Evolutionary conservation across 2,113 vertebrate species (phyloP).

Genomic region (Gymnarchus niloticus): DNA sequence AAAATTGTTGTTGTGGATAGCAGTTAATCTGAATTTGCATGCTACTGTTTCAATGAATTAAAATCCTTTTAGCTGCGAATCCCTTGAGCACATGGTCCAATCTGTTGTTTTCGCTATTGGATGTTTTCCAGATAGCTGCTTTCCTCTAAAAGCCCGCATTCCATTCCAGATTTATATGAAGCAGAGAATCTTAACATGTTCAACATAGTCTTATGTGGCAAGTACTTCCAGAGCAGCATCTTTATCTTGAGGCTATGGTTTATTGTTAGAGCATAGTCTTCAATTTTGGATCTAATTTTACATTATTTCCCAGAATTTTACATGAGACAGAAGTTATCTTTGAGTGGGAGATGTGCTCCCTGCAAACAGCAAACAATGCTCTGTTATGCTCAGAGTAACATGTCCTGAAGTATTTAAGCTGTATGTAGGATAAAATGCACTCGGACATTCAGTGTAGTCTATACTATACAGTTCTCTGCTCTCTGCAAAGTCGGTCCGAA

Average conservation of each 20-base stretch:
- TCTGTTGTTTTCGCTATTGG: constrained; percentile 2
- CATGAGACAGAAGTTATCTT: not conserved
- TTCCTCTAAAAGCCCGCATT: not conserved
- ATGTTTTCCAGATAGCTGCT: not conserved
- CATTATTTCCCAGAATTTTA: not conserved
- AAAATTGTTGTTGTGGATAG: not conserved
- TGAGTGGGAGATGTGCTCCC: not conserved
- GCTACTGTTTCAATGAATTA: constrained; percentile 1
- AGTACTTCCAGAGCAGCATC: not conserved
- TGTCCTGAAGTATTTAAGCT: not conserved
- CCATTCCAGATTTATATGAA: not conserved
- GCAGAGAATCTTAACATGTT: not conserved
- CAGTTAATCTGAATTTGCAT: constrained; percentile 17
- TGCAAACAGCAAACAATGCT: not conserved
- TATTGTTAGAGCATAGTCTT: not conserved
- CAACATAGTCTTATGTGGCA: not conserved
- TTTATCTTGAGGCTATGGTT: not conserved
- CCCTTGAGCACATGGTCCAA: not conserved
- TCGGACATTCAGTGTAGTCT: not conserved
- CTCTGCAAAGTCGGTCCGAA: constrained; percentile 12
- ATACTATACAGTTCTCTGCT: constrained; percentile 37
- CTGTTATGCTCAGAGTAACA: constrained; percentile 2
- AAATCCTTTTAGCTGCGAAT: constrained; percentile 3
- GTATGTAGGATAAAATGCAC: not conserved
- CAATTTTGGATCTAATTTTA: not conserved